Percentiles rank a stretch among this genome's conserved stretches.
phyloP scores from a whole-genome alignment of 92 coral and sea anemone species.

The Epizoanthus stellaris region DNA sequence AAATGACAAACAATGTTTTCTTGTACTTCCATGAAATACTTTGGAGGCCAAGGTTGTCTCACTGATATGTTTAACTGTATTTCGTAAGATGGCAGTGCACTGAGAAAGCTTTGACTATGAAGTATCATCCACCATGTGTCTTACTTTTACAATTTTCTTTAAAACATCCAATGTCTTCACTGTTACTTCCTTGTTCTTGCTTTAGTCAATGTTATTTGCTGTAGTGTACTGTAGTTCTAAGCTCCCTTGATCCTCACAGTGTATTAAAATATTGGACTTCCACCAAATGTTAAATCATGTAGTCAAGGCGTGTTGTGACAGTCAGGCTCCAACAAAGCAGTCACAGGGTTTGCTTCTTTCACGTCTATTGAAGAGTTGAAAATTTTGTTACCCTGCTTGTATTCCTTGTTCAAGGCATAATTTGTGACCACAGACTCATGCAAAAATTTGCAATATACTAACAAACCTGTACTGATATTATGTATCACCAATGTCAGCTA shows the following conservation, averaged over 20 bases:
- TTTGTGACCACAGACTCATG: too few relatives aligned
- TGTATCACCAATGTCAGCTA: too few relatives aligned
- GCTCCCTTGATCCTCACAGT: too few relatives aligned
- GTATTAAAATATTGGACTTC: too few relatives aligned
- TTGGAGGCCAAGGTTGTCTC: background rate
- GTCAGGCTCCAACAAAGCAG: slow-evolving; percentile 9
- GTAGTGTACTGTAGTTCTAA: too few relatives aligned
- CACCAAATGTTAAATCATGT: background rate
- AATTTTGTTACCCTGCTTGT: background rate
- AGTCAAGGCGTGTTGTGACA: slow-evolving; percentile 9
- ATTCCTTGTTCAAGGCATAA: background rate
- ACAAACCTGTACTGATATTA: too few relatives aligned
- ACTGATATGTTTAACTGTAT: background rate
- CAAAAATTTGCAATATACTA: too few relatives aligned
- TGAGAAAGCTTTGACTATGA: too few relatives aligned
- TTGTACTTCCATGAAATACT: background rate
- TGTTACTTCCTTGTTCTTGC: background rate
- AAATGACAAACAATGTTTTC: background rate
- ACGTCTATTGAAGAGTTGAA: slow-evolving; percentile 21
- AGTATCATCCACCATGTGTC: background rate
- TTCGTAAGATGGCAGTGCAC: background rate
- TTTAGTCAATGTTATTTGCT: too few relatives aligned
- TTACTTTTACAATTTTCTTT: background rate
- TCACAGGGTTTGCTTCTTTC: background rate
- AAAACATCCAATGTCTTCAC: background rate